Evolutionary conservation across 1,140 invertebrate genomes (phyloP).

Genomic region (roundworm (Caenorhabditis elegans)): DNA sequence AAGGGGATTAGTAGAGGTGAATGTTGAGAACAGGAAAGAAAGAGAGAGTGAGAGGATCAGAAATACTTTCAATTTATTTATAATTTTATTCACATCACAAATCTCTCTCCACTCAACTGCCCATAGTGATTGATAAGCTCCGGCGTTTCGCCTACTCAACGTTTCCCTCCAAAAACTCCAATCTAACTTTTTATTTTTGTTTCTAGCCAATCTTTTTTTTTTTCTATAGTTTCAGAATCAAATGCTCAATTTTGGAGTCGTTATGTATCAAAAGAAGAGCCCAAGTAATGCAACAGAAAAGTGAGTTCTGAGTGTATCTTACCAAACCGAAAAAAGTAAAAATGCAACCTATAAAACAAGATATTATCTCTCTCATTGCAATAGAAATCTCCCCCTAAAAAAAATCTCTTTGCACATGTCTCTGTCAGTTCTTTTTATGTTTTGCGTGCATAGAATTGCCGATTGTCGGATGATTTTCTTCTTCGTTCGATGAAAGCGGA

Average conservation of each 20-base stretch:
- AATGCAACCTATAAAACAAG: not conserved
- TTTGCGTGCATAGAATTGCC: constrained; percentile 6
- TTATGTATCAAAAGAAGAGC: not conserved
- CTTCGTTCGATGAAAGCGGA: constrained; percentile 3
- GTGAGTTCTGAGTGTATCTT: not conserved
- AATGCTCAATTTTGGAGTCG: constrained; percentile 17
- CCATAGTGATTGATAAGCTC: no score
- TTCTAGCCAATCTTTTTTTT: not conserved
- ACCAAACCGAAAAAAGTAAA: not conserved
- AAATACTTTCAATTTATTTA: constrained; percentile 18
- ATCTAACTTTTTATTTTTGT: no score
- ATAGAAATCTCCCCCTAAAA: not conserved
- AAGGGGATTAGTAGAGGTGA: not conserved
- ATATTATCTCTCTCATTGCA: not conserved
- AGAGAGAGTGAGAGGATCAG: no score
- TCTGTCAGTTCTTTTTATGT: constrained; percentile 3
- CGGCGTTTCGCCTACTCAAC: no score
- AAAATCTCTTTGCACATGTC: not conserved
- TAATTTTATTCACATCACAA: constrained; percentile 25
- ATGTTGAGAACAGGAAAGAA: not conserved
- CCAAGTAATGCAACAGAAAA: not conserved
- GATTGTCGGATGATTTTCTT: constrained; percentile 9
- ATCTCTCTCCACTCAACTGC: not conserved
- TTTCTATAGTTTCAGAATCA: not conserved
- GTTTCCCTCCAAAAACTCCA: no score